These are phyloP conservation scores for Ectropis crepuscularia DNA, from an alignment of 2,888 invertebrate species.

Conservation along the genomic window DNA sequence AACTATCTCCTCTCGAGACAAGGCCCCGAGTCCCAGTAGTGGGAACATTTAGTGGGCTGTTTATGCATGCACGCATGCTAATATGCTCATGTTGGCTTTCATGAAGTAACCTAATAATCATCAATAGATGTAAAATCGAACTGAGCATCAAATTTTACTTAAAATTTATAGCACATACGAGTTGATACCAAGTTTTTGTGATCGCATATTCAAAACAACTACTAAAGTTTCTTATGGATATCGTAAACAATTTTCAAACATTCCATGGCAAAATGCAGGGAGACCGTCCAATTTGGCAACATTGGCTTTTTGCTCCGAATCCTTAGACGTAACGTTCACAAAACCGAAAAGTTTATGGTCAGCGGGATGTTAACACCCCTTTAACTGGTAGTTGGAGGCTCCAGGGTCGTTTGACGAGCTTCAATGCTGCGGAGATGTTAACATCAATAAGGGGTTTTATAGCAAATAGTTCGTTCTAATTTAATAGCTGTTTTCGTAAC, in stretches of 20 bases:
- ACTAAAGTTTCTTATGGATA: not conserved
- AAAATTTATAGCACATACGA: too few species aligned
- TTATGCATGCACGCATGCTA: too few species aligned
- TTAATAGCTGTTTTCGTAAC: conserved; percentile 2
- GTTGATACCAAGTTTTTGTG: not conserved
- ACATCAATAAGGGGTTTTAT: conserved; percentile 12
- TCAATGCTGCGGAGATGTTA: conserved; percentile 19
- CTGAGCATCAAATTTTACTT: too few species aligned
- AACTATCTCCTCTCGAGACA: too few species aligned
- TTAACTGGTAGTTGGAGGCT: conserved; percentile 50
- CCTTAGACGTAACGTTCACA: conserved; percentile 51
- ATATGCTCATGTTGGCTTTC: too few species aligned
- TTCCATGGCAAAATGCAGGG: conserved; percentile 3
- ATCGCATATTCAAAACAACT: not conserved
- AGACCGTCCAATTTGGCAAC: conserved; percentile 21
- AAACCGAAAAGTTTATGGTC: conserved; percentile 57
- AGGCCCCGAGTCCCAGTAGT: too few species aligned
- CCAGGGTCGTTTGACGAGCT: conserved; percentile 43
- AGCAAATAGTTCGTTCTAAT: not conserved
- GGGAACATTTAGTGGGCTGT: too few species aligned
- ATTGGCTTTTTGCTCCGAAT: conserved; percentile 15
- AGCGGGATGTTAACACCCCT: conserved; percentile 54
- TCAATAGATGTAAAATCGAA: too few species aligned
- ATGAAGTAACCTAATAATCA: too few species aligned
- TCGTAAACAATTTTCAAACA: not conserved